Evolutionary conservation across 2,797 vertebrate species (phyloP), one percentile per base, ranked within the genome.

Genomic region (Coreius guichenoti): DNA sequence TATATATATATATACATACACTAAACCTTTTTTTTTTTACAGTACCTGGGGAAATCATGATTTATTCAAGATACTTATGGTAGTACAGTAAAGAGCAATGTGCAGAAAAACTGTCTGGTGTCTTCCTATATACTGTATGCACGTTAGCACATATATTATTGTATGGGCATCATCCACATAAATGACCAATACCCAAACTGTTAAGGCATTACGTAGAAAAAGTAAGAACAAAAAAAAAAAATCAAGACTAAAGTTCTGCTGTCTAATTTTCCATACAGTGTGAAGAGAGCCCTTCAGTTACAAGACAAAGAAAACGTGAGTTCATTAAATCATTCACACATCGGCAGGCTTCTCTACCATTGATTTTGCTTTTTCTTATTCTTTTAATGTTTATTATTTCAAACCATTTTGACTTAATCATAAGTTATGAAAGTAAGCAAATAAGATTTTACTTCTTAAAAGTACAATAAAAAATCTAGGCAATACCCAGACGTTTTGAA

Each of bases 201-300:
- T 49, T 73, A 49, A 74, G 17, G 8, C 8, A 49, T 73, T 69
- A 54, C 13, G 8, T 58, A 11, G 54, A 58, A 58, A 26, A 26
- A n/a, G 23, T 9, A n/a, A 58, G 9, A n/a, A 8, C 0, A 61
- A 26, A 26, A 4, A 49, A 58, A 26, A 29, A 8, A 49, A 58
- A 47, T 16, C 14, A 51, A 29, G 26, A 31, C 5, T 13, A 26
- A 84, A 58, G 13, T 65, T 65, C 14, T 26, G 65, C 69, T 68
- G 33, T 4, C n/a, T 61, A 33, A 33, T 8, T 82, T 92, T 93
- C 92, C 81, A 93, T 92, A n/a, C 91, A 96, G 96, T 80, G 95
- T 86, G 80, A 96, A 92, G 91, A 94, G 96, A 91, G 88, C 94
- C 67, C 92, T 96, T 47, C 93, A 92, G 61, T 88, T 96, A 88